Evolutionary conservation across 1,140 invertebrate genomes (phyloP), one percentile per base, ranked within the genome.

Genomic region (Tetramorium parvispinum): DNA sequence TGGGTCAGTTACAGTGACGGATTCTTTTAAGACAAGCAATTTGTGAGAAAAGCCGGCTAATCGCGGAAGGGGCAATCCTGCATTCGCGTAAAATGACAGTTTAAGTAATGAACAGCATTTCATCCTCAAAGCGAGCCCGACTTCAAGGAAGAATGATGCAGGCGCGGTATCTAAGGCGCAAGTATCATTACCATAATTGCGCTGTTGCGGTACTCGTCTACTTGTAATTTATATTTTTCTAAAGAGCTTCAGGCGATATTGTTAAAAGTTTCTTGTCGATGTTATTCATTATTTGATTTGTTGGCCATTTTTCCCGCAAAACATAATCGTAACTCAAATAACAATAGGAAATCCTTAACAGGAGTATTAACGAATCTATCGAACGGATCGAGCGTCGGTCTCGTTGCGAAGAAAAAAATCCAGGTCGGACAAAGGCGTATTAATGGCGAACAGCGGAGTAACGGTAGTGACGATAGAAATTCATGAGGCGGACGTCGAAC

Each of bases 391-490:
- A 13, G n/a, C n/a, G 21, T 40, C 63, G 63, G 32, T 53, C 16
- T n/a, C 49, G 40, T 86, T 59, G 57, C n/a, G 37, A 27, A 49
- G 70, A 46, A 59, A 57, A 82, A 27, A 8, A 71, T 32, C 51
- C 18, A 46, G 40, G 40, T 68, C 18, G 10, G 8, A 79, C 66
- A 66, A 53, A 85, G 53, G 51, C 55, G 16, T 55, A 40, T n/a
- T 46, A 49, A 85, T 73, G 13, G n/a, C 63, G 13, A 16, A 82
- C 89, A 81, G 24, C 32, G 51, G 61, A 85, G 66, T 85, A 82
- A 76, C 59, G 73, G 73, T 40, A 40, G 46, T 10, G 59, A 37
- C 46, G 49, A 85, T 85, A 88, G 85, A 88, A 88, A 89, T 78
- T 89, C 73, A 89, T 21, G 75, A 83, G 61, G 8, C 57, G 51